Conservation (phyloP, 2,888 invertebrate genomes). For the Brachylomia viminalis region DNA sequence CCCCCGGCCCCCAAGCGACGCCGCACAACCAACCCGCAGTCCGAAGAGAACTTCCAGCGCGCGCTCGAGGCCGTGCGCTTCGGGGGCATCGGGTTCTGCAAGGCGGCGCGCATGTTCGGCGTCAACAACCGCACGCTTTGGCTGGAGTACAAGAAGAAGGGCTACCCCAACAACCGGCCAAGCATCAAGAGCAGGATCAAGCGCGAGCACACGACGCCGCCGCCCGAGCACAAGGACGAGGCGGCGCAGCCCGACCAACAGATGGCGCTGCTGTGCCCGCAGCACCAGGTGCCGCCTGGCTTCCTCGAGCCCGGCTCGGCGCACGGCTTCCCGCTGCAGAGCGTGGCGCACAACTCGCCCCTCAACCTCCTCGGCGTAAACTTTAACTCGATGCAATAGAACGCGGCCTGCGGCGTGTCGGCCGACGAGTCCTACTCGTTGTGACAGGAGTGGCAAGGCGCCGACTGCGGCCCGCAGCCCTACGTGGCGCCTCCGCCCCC, state of each 20-base stretch:
- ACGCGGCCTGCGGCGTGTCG: conserved; percentile 84
- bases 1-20: conserved; percentile 91
- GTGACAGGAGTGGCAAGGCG: conserved; percentile 86
- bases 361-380: conserved; percentile 94
- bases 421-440: conserved; percentile 78
- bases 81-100: conserved; percentile 96
- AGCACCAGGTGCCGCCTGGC: conserved; percentile 92
- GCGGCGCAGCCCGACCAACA: conserved; percentile 78
- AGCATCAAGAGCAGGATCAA: conserved; percentile 94
- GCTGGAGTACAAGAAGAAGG: conserved; percentile 96
- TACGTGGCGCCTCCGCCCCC: conserved; percentile 62
- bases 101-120: conserved; percentile 95
- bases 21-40: conserved; percentile 94
- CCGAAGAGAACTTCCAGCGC: conserved; percentile 95
- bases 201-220: conserved; percentile 92
- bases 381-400: conserved; percentile 94
- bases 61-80: conserved; percentile 95
- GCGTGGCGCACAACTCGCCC: conserved; percentile 91
- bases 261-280: conserved; percentile 91
- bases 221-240: conserved; percentile 89
- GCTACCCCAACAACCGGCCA: conserved; percentile 95
- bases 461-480: conserved; percentile 63
- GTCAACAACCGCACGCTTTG: conserved; percentile 96
- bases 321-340: conserved; percentile 92
- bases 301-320: conserved; percentile 93